Base-by-base conservation (phyloP, 2,888 invertebrate species). In the Tromatobia lineatoria region DNA sequence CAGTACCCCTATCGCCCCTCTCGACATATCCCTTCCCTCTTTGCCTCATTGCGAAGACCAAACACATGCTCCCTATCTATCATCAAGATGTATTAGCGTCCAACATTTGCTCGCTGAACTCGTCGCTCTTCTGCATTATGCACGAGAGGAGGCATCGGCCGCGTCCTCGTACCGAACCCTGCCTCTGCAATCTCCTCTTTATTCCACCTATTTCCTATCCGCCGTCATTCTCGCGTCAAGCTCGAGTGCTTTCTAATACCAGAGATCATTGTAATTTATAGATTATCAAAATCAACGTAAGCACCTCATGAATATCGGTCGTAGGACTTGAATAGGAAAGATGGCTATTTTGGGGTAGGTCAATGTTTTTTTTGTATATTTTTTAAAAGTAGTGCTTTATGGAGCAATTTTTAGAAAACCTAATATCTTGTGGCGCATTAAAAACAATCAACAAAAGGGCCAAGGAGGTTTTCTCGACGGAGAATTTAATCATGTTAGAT, bases 71-170 rank as follows among this genome's bases (percentile, higher is more conserved):
- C 91, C 91, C 93, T 93, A 93, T 93, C 93, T 92, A 93, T 93
- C 93, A 93, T 93, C 93, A 91, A 92, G 93, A 93, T 93, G 91
- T 93, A 93, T 93, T 93, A 93, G 92, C 93, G 91, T 91, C 91
- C 92, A 91, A 91, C 92, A 91, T 92, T 93, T 90, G 91, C 91
- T 89, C 90, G 91, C 90, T 90, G 91, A 92, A 91, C 91, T 92
- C 91, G 91, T 92, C 88, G 85, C 87, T 89, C 86, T 91, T 90
- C 90, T 93, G 93, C 93, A 93, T 93, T 93, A 93, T 93, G 92
- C 93, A 93, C 90, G 90, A 93, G 83, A 73, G 73, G 67, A 78
- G 54, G 57, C 77, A 79, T 69, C 45, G 18, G 34, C 38, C 59
- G 47, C 61, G 76, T 80, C 76, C 80, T 29, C 80, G 71, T 64